These are phyloP conservation scores for Maylandia zebra DNA, from an alignment of 2,113 vertebrate species.

Conservation along the genomic window DNA sequence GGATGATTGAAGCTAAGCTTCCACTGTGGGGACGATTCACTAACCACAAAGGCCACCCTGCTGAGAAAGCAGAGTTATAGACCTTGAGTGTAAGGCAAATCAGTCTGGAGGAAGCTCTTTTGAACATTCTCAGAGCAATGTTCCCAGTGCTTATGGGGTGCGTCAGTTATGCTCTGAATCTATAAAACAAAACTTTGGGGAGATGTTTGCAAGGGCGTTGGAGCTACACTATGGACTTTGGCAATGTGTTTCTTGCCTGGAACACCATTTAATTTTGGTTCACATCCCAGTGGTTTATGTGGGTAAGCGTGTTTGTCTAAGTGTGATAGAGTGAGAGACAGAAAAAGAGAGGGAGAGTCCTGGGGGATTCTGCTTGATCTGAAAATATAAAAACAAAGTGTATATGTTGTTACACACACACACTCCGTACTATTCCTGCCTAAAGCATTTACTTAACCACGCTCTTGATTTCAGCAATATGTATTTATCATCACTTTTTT, in stretches of 20 bases:
- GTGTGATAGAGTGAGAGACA: background rate
- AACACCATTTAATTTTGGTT: slow-evolving; percentile 37
- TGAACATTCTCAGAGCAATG: background rate
- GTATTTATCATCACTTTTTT: slow-evolving; percentile 25
- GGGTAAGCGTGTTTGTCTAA: background rate
- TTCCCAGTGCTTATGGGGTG: background rate
- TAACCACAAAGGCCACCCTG: slow-evolving; percentile 32
- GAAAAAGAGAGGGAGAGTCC: background rate
- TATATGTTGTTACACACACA: background rate
- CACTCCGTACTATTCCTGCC: background rate
- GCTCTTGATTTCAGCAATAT: slow-evolving; percentile 15
- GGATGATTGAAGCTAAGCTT: slow-evolving; percentile 38
- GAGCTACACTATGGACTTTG: background rate
- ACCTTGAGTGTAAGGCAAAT: slow-evolving; percentile 6
- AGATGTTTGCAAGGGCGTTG: slow-evolving; percentile 19
- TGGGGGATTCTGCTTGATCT: background rate
- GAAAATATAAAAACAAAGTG: background rate
- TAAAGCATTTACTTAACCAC: slow-evolving; percentile 3
- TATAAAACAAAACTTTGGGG: slow-evolving; percentile 34
- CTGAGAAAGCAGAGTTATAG: slow-evolving; percentile 24
- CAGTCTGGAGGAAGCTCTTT: background rate
- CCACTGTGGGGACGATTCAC: background rate
- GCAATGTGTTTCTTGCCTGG: background rate
- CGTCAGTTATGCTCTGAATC: slow-evolving; percentile 16
- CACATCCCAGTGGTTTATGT: background rate